phyloP scores from a whole-genome alignment of 1,140 invertebrate species.

The Drosophila kurseongensis region DNA sequence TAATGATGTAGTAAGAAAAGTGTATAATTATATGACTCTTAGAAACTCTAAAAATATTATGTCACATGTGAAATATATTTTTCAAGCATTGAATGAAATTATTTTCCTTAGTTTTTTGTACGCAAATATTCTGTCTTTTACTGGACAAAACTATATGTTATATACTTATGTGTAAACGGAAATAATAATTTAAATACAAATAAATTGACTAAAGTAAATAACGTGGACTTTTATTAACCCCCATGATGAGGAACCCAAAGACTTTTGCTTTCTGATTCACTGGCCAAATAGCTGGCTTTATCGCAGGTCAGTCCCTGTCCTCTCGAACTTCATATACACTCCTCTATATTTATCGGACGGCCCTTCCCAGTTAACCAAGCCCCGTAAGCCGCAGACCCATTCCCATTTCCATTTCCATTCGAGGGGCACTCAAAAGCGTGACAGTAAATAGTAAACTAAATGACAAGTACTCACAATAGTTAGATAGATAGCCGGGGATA shows the following conservation, averaged over 20 bases:
- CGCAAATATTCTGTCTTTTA: no score
- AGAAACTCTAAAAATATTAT: no score
- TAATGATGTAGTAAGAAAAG: no score
- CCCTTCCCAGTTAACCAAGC: conserved; percentile 60
- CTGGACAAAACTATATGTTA: no score
- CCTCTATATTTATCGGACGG: conserved; percentile 14
- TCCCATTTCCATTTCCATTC: conserved; percentile 38
- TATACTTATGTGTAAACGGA: no score
- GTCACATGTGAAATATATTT: no score
- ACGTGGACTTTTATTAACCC: background rate
- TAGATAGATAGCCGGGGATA: conserved; percentile 69
- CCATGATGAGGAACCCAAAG: background rate
- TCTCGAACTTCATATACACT: background rate
- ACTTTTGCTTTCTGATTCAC: conserved; percentile 5
- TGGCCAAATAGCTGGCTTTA: conserved; percentile 12
- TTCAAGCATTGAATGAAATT: no score
- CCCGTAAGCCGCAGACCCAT: conserved; percentile 39
- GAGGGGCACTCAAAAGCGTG: conserved; percentile 76
- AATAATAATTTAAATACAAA: no score
- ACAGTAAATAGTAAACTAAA: conserved; percentile 82
- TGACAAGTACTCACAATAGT: conserved; percentile 77
- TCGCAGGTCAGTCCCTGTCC: conserved; percentile 16
- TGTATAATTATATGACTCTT: no score
- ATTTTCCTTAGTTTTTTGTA: no score
- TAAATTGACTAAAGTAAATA: background rate